phyloP scores from a whole-genome alignment of 1,140 invertebrate species.

The Muscidifurax raptorellus region DNA sequence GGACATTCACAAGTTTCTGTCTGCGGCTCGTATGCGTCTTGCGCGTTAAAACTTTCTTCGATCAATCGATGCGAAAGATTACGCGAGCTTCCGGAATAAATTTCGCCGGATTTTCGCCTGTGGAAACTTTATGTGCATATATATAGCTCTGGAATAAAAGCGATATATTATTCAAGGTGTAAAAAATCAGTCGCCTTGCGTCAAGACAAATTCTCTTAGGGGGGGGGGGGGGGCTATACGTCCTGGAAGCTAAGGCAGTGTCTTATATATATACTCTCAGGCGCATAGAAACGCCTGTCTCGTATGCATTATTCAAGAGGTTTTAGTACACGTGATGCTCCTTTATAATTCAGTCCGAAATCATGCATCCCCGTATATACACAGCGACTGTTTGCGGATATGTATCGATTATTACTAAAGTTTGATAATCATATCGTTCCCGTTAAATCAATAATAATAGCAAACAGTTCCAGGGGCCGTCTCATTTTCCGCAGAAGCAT shows the following conservation, averaged over 20 bases:
- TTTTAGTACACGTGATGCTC: background rate
- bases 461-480: background rate
- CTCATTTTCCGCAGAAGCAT: background rate
- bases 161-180: background rate
- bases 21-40: too few species aligned
- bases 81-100: background rate
- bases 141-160: background rate
- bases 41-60: background rate
- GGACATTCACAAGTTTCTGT: too few species aligned
- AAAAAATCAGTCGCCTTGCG: background rate
- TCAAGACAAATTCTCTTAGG: background rate
- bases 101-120: too few species aligned
- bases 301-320: background rate
- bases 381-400: background rate
- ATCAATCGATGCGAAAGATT: background rate
- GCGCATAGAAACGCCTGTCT: background rate
- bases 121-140: too few species aligned
- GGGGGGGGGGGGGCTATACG: background rate
- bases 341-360: background rate
- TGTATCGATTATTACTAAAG: background rate
- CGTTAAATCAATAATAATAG: background rate
- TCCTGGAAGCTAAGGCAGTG: background rate
- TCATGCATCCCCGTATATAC: background rate
- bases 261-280: background rate
- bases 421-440: too few species aligned